These are phyloP conservation scores for Plutomurus gul DNA, from an alignment of 1,140 invertebrate genomes.

Conservation along the genomic window DNA sequence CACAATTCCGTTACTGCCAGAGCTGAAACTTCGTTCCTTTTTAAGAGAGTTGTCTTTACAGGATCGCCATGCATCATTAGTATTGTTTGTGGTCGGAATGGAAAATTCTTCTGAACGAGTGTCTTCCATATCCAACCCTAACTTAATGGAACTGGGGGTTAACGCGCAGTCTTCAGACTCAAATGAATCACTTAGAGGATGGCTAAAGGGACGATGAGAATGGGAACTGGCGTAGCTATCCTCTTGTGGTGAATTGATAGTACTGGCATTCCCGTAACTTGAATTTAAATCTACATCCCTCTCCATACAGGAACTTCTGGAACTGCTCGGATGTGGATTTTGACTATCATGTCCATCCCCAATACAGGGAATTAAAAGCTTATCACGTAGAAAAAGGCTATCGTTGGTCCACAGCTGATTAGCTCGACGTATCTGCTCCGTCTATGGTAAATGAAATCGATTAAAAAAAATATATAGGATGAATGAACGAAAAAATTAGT, in stretches of 20 bases:
- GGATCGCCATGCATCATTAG: background rate
- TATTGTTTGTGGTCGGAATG: background rate
- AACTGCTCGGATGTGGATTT: background rate
- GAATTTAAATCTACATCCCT: conserved; percentile 64
- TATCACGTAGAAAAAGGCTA: conserved; percentile 82
- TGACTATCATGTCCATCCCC: conserved; percentile 30
- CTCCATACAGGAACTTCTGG: conserved; percentile 30
- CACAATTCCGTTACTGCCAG: conserved; percentile 9
- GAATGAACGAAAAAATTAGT: too few species aligned
- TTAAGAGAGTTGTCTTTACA: background rate
- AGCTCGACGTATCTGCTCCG: conserved; percentile 83
- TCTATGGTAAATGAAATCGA: conserved; percentile 65
- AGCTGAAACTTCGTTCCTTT: background rate
- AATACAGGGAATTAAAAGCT: conserved; percentile 71
- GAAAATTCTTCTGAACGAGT: background rate
- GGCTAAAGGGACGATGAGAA: conserved; percentile 38
- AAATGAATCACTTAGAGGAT: conserved; percentile 49
- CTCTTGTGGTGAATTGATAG: conserved; percentile 34
- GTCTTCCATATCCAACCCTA: conserved; percentile 32
- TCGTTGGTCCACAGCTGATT: conserved; percentile 87
- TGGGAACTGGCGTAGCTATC: conserved; percentile 4
- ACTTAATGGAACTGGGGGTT: conserved; percentile 35
- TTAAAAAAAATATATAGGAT: too few species aligned
- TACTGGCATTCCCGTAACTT: conserved; percentile 54
- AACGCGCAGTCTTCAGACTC: conserved; percentile 44